Evolutionary conservation across 2,797 vertebrate species (phyloP), one percentile per base, ranked within the genome.

Genomic region (Liasis olivaceus): DNA sequence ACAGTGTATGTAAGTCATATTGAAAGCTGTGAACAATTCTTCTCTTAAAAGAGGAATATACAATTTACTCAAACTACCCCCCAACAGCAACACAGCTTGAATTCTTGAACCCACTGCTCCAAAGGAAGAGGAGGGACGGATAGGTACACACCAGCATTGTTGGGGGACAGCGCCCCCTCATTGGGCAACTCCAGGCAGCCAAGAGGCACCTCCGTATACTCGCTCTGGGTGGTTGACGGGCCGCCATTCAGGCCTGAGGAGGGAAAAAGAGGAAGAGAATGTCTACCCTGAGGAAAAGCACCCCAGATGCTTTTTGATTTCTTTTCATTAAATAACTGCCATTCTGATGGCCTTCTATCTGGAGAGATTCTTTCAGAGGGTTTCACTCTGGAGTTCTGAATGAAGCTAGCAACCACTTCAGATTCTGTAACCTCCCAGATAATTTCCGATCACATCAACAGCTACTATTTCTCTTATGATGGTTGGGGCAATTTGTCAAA

Each of bases 131-230:
- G 13, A 20, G 6, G 11, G 24, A 51, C 5, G 51, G 69, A 72
- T 0, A 3, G 58, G 81, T 59, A 63, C 87, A 17, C 90, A 98
- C 99, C 98, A 93, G 98, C 97, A 89, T 98, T 98, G 96, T 98
- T 98, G 90, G 94, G 99, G 98, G 96, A 98, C 93, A 99, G 97
- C 89, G 98, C 98, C 95, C 98, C 98, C 22, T 98, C 98, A 91
- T 98, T 98, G 90, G 97, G 98, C 97, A 88, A 98, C 98, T 98
- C 98, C 97, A 99, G 97, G 84, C 98, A 98, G 90, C 97, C 98
- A 95, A 99, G 95, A 51, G 99, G 98, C 96, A 99, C 98, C 96
- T 99, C 98, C 0, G 98, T 99, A 97, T 99, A 99, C 90, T 99
- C 99, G 91, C 97, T 97, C 93, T 98, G 93, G 56, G 95, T 93